phyloP scores from a whole-genome alignment of 2,888 invertebrate genomes.

The Tinea pellionella region DNA sequence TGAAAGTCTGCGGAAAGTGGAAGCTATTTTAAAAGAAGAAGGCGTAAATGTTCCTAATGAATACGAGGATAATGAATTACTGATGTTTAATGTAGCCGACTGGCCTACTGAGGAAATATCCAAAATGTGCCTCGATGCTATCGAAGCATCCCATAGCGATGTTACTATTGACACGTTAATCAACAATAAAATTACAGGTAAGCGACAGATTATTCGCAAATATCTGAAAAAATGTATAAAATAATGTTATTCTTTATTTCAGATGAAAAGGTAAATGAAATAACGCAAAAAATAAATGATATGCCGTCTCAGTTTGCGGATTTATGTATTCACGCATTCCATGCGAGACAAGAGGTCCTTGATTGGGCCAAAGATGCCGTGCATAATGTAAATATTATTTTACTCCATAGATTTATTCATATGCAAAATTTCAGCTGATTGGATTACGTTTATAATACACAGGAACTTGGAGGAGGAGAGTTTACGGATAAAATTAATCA shows the following conservation, averaged over 20 bases:
- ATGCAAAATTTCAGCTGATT: no score
- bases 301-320: slow-evolving; percentile 49
- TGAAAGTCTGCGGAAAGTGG: slow-evolving; percentile 35
- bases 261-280: slow-evolving; percentile 45
- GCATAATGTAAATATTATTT: not conserved
- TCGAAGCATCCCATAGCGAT: slow-evolving; percentile 28
- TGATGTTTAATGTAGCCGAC: slow-evolving; percentile 53
- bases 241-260: not conserved
- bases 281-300: slow-evolving; percentile 36
- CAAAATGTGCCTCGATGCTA: slow-evolving; percentile 42
- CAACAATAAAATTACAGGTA: slow-evolving; percentile 16
- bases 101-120: slow-evolving; percentile 52
- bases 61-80: slow-evolving; percentile 37
- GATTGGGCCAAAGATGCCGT: slow-evolving; percentile 51
- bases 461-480: slow-evolving; percentile 26
- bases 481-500: slow-evolving; percentile 31
- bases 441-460: not conserved
- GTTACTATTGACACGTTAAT: slow-evolving; percentile 37
- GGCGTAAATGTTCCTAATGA: slow-evolving; percentile 36
- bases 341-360: slow-evolving; percentile 52
- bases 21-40: slow-evolving; percentile 41
- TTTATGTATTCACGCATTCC: slow-evolving; percentile 50
- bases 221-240: no score
- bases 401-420: no score
- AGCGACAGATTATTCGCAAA: not conserved